A percentile compares a stretch with the other conserved stretches of the same genome.
Evolutionary conservation across 2,797 vertebrate species (phyloP).

Genomic region (Antrozous pallidus): DNA sequence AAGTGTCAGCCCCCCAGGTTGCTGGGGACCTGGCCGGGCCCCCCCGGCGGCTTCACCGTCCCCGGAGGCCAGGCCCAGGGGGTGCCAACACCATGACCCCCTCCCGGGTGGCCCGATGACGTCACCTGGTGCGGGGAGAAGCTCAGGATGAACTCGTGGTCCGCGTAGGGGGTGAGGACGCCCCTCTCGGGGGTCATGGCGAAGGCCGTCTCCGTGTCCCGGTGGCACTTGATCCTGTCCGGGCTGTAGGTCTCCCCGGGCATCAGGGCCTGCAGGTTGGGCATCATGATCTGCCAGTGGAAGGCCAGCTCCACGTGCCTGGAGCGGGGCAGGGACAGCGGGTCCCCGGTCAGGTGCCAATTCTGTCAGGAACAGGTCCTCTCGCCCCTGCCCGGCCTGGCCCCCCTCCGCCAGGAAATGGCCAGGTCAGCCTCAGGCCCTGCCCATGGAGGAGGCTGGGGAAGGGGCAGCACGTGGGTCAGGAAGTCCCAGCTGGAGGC

Average conservation of each 20-base stretch:
- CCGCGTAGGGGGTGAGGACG: slow-evolving; percentile 83
- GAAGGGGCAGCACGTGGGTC: background rate
- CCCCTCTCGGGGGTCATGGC: slow-evolving; percentile 86
- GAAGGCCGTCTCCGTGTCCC: slow-evolving; percentile 86
- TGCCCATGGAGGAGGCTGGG: background rate
- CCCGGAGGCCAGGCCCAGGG: background rate
- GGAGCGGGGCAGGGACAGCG: background rate
- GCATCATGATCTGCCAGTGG: slow-evolving; percentile 91
- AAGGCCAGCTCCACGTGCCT: slow-evolving; percentile 92
- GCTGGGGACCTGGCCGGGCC: fast-evolving
- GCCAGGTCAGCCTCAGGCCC: background rate
- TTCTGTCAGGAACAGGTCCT: background rate
- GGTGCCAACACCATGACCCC: background rate
- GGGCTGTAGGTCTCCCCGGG: slow-evolving; percentile 78
- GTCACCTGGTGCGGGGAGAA: slow-evolving; percentile 89
- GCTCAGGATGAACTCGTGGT: slow-evolving; percentile 88
- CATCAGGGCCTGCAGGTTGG: slow-evolving; percentile 84
- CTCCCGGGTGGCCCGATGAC: fast-evolving
- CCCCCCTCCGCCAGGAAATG: background rate
- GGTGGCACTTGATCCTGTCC: slow-evolving; percentile 76
- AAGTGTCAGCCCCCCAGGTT: background rate
- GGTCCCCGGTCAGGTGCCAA: fast-evolving
- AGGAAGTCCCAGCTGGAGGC: background rate
- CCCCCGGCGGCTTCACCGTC: background rate
- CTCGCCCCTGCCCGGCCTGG: too few species aligned